phyloP scores from a whole-genome alignment of 2,888 invertebrate species.

The Drosophila nr. medialis region DNA sequence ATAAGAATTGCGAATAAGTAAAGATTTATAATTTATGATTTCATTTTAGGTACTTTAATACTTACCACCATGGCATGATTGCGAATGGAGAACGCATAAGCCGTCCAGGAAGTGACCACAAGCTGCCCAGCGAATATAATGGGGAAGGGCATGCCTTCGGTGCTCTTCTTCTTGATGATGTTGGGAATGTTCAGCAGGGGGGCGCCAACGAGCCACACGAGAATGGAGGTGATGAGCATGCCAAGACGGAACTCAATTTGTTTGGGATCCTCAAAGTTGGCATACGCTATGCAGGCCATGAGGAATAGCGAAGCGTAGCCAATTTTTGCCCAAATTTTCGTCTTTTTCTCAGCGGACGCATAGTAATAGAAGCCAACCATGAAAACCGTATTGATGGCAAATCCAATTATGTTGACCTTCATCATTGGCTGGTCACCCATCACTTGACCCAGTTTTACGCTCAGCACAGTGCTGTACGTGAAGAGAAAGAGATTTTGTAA shows the following conservation, averaged over 20 bases:
- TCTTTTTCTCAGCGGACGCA: conserved; percentile 86
- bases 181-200: conserved; percentile 90
- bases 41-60: background rate
- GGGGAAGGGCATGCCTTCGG: conserved; percentile 94
- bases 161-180: conserved; percentile 92
- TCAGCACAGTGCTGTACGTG: conserved; percentile 88
- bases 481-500: background rate
- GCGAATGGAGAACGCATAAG: conserved; percentile 82
- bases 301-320: conserved; percentile 87
- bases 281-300: conserved; percentile 87
- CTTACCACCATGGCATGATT: conserved; percentile 82
- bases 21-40: background rate
- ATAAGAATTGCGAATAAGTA: conserved; percentile 63
- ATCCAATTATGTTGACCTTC: conserved; percentile 91
- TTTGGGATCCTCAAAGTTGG: conserved; percentile 87
- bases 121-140: conserved; percentile 93
- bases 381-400: conserved; percentile 89
- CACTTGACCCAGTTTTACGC: conserved; percentile 91
- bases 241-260: conserved; percentile 90
- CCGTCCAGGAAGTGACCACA: conserved; percentile 86
- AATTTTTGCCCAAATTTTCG: conserved; percentile 86
- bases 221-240: conserved; percentile 87
- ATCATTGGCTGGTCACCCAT: conserved; percentile 91
- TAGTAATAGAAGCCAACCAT: conserved; percentile 89
- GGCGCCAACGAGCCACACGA: conserved; percentile 88